Evolutionary conservation across 2,888 invertebrate genomes (phyloP).

Genomic region (Ochlodes sylvanus): DNA sequence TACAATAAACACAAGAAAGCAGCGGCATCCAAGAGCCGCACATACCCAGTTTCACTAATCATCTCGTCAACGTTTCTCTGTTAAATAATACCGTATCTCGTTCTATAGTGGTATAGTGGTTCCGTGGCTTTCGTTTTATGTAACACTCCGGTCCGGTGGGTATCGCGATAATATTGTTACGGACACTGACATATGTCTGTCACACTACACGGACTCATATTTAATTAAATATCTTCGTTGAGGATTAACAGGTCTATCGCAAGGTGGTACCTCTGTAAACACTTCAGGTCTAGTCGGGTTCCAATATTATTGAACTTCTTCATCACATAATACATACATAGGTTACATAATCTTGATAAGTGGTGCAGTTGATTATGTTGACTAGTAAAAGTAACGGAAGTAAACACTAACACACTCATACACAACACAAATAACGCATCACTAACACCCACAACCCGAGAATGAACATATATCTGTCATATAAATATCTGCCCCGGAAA

Average conservation of each 20-base stretch:
- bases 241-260: slow-evolving; percentile 14
- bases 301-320: too few species aligned
- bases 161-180: slow-evolving; percentile 43
- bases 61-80: slow-evolving; percentile 39
- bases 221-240: slow-evolving; percentile 18
- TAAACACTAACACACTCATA: too few species aligned
- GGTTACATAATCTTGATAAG: too few species aligned
- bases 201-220: slow-evolving; percentile 29
- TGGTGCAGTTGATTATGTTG: too few species aligned
- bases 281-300: background rate
- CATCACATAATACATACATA: too few species aligned
- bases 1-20: slow-evolving; percentile 27
- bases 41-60: slow-evolving; percentile 32
- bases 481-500: too few species aligned
- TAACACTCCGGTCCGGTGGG: slow-evolving; percentile 39
- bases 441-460: too few species aligned
- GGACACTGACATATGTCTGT: slow-evolving; percentile 41
- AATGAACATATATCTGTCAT: too few species aligned
- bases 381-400: too few species aligned
- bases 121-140: slow-evolving; percentile 45
- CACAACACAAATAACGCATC: too few species aligned
- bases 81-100: slow-evolving; percentile 41
- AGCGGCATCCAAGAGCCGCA: slow-evolving; percentile 26
- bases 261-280: background rate
- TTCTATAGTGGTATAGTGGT: slow-evolving; percentile 37